Conservation (phyloP, 2,797 vertebrate genomes). For the Hippopotamyrus pictus region DNA sequence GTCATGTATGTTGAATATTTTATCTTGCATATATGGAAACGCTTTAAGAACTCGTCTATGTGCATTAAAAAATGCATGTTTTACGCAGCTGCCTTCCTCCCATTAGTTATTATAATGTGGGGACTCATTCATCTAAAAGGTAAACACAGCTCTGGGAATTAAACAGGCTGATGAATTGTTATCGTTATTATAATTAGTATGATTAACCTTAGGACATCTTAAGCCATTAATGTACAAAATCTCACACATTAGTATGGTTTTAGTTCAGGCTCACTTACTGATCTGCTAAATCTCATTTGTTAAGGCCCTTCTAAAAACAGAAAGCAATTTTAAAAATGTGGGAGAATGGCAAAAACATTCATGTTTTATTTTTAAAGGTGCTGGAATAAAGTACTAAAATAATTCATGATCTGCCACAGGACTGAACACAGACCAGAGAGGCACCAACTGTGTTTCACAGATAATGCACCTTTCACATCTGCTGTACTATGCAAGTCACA, state of each 20-base stretch:
- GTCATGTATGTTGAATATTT: background rate
- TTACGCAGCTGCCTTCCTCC: background rate
- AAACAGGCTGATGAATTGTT: background rate
- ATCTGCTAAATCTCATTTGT: background rate
- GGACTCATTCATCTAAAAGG: background rate
- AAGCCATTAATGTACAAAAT: background rate
- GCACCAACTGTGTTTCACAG: background rate
- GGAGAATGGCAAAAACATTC: background rate
- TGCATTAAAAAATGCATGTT: background rate
- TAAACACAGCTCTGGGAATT: background rate
- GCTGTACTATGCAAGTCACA: background rate
- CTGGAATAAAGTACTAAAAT: background rate
- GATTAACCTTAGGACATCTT: background rate
- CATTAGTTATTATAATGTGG: background rate
- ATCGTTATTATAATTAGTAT: background rate
- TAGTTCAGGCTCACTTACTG: background rate
- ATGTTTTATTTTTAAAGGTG: background rate
- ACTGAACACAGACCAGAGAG: background rate
- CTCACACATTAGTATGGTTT: background rate
- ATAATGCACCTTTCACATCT: background rate
- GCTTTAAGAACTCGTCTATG: background rate
- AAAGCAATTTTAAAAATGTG: background rate
- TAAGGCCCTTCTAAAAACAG: background rate
- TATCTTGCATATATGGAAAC: background rate
- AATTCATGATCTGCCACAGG: background rate